Percentiles rank a stretch among this genome's conserved stretches.
These are phyloP conservation scores for Paramuricea clavata DNA, from an alignment of 92 coral and sea anemone genomes.

Conservation along the genomic window DNA sequence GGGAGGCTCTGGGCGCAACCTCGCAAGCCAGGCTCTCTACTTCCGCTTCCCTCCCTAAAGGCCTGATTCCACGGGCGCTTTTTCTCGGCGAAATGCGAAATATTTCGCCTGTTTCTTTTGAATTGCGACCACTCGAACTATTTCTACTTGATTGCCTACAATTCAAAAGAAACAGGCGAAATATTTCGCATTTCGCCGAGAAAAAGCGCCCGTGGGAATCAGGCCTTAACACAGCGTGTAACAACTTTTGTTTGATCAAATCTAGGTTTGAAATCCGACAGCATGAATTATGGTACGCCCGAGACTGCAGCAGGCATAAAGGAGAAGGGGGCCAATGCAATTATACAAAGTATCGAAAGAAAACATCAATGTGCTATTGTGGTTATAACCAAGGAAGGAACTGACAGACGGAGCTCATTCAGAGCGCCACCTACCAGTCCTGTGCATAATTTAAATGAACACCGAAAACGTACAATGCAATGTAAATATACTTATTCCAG, in stretches of 20 bases:
- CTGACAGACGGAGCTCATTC: neutral
- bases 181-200: no score
- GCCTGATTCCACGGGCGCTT: no score
- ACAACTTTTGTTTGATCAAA: neutral
- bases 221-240: no score
- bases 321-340: neutral
- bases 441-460: neutral
- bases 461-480: neutral
- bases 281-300: conserved; percentile 26
- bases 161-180: no score
- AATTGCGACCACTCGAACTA: no score
- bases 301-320: conserved; percentile 14
- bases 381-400: conserved; percentile 7
- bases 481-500: conserved; percentile 30
- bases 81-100: no score
- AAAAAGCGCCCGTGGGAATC: no score
- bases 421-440: neutral
- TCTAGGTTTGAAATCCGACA: neutral
- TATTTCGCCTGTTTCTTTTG: no score
- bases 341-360: conserved; percentile 7
- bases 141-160: no score
- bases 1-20: no score
- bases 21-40: no score
- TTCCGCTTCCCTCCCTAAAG: no score
- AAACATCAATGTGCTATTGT: conserved; percentile 19